Evolutionary conservation across 2,797 vertebrate species (phyloP), one percentile per base, ranked within the genome.

Genomic region (Triplophysa yarkandensis): DNA sequence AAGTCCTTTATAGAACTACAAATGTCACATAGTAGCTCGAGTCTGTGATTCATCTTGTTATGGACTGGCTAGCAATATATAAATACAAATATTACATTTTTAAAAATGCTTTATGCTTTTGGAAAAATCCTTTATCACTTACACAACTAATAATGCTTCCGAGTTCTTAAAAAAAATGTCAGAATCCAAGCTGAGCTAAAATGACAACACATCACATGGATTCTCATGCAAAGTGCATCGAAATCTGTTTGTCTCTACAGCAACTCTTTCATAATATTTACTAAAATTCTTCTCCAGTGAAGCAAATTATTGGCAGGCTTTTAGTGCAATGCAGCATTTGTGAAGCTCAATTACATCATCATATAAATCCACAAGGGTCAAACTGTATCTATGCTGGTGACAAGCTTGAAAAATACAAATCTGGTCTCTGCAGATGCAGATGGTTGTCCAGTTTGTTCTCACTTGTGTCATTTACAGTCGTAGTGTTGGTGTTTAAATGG

Each of bases 241-340:
- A 50, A 50, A 11, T 50, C 19, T 50, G 48, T 50, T 50, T 50
- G 48, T 50, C 48, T 50, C 48, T 23, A 50, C 19, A 50, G 48
- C 48, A 50, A 50, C 48, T 50, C 48, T 50, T 50, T 50, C 48
- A 50, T 11, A 50, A 50, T 50, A 50, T 50, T 50, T 50, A 50
- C 19, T 11, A 23, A 50, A 50, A 10, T 23, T 8, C 48, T n/a
- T 23, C 10, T 19, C 19, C 48, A 50, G 48, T 10, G 3, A 14
- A 11, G 48, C 19, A 50, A 50, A 50, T 23, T 21, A 50, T 50
- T 50, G 48, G 19, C 48, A 50, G 48, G 8, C 19, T 19, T 23
- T 50, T 13, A 11, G 48, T 10, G 19, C 19, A 21, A 21, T 50
- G 46, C 46, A 10, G 46, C n/a, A 50, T 50, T 50, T 50, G 21